Conservation (phyloP, 2,888 invertebrate species). For the Eupithecia dodoneata region DNA sequence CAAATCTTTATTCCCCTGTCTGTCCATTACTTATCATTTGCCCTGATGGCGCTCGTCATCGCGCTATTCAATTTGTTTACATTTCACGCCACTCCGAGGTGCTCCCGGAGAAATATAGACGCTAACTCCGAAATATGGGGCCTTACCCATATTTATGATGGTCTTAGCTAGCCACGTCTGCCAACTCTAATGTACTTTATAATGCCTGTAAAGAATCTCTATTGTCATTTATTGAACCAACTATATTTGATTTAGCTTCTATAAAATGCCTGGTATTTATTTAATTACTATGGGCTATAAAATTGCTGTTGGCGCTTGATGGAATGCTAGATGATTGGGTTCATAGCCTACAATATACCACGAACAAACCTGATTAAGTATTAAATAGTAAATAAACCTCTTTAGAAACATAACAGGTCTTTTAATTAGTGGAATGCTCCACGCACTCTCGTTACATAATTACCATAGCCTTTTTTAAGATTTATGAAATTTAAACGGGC, state of each 20-base stretch:
- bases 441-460: background rate
- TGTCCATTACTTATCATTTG: slow-evolving; percentile 80
- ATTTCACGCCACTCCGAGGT: slow-evolving; percentile 81
- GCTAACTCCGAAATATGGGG: slow-evolving; percentile 79
- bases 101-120: slow-evolving; percentile 71
- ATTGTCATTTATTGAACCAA: slow-evolving; percentile 48
- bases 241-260: slow-evolving; percentile 15
- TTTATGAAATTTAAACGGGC: background rate
- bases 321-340: slow-evolving; percentile 9
- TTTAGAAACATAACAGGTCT: background rate
- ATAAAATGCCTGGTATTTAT: slow-evolving; percentile 12
- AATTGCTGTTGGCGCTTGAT: background rate
- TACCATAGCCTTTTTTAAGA: background rate
- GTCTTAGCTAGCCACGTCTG: slow-evolving; percentile 65
- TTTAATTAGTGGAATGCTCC: background rate
- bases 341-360: background rate
- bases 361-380: background rate
- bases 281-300: background rate
- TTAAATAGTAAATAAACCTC: background rate
- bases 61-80: slow-evolving; percentile 82
- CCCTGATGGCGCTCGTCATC: slow-evolving; percentile 72
- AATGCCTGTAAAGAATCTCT: slow-evolving; percentile 53
- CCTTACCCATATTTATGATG: slow-evolving; percentile 77
- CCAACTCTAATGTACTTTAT: slow-evolving; percentile 70
- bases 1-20: slow-evolving; percentile 32